Conservation (phyloP, 2,797 vertebrate species). For the Calcarius lapponicus region DNA sequence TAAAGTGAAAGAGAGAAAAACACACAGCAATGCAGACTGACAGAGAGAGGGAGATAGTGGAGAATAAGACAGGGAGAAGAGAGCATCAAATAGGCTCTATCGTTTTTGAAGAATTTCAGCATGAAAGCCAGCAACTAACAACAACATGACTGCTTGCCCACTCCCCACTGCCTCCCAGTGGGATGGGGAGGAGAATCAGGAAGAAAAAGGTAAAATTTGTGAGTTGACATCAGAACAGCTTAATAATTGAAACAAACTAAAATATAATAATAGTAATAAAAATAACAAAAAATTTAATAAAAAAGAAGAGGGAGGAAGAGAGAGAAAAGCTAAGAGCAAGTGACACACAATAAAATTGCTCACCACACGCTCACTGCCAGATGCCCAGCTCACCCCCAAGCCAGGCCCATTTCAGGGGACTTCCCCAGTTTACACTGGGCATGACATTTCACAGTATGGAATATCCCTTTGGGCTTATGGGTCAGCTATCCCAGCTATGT, state of each 20-base stretch:
- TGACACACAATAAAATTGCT: background rate
- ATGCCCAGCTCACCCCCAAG: background rate
- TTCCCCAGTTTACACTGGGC: background rate
- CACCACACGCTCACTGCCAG: fast-evolving
- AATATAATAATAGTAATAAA: background rate
- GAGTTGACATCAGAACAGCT: background rate
- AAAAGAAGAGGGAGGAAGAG: background rate
- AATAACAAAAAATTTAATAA: background rate
- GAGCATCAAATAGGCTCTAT: background rate
- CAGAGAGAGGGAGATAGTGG: background rate
- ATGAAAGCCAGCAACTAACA: background rate
- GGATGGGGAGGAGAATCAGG: background rate
- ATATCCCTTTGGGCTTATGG: background rate
- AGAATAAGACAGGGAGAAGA: background rate
- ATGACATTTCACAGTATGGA: background rate
- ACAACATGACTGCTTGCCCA: fast-evolving
- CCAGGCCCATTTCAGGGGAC: background rate
- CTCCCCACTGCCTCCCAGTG: background rate
- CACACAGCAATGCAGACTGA: background rate
- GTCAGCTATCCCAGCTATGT: background rate
- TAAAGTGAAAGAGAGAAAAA: background rate
- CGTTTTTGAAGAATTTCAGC: background rate
- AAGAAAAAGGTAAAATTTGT: background rate
- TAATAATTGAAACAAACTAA: background rate
- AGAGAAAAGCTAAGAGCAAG: background rate